Percentiles rank a stretch among this genome's conserved stretches.
Evolutionary conservation across 2,797 vertebrate genomes (phyloP).

Genomic region (Pelodytes ibericus): DNA sequence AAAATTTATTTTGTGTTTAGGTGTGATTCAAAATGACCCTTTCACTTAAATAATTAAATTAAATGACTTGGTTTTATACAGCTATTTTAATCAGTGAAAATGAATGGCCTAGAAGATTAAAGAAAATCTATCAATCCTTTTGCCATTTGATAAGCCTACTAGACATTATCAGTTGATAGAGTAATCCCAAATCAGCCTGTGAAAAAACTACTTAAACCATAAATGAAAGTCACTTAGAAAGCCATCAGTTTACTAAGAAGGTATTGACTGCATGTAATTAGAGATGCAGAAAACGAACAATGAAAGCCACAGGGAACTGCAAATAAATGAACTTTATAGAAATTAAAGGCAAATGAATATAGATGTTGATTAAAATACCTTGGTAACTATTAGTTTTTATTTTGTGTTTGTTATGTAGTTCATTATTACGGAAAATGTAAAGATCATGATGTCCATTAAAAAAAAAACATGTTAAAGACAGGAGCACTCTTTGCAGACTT

Average conservation of each 20-base stretch:
- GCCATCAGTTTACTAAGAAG: slow-evolving; percentile 27
- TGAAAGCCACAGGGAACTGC: not conserved
- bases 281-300: slow-evolving; percentile 27
- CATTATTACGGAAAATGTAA: no score
- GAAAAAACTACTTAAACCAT: slow-evolving; percentile 33
- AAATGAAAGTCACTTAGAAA: slow-evolving; percentile 48
- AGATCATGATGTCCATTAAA: no score
- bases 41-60: not conserved
- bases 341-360: no score
- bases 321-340: no score
- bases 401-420: no score
- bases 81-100: not conserved
- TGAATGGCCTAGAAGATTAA: not conserved
- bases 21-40: not conserved
- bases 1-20: no score
- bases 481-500: no score
- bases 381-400: no score
- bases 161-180: slow-evolving; percentile 22
- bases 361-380: no score
- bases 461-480: no score
- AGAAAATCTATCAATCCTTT: slow-evolving; percentile 22
- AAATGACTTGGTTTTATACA: not conserved
- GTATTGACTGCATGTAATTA: slow-evolving; percentile 35
- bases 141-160: slow-evolving; percentile 7
- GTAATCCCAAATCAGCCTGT: slow-evolving; percentile 19